Percentiles rank a stretch among this genome's conserved stretches.
Conservation (phyloP, 2,888 invertebrate species). For the Dolichopus griseipennis region DNA sequence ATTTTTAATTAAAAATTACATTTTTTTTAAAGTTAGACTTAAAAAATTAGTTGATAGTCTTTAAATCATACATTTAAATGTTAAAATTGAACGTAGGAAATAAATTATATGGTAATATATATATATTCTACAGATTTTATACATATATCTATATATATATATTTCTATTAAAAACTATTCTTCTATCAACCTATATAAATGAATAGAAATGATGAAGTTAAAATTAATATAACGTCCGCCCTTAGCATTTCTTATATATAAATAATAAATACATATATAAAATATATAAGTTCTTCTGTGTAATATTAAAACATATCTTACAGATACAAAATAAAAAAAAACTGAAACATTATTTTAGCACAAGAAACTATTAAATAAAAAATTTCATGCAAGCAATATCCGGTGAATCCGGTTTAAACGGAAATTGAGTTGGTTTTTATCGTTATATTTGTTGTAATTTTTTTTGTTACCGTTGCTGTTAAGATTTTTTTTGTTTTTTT, state of each 20-base stretch:
- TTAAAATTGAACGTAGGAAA: too few relatives aligned
- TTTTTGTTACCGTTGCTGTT: not conserved
- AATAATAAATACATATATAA: too few relatives aligned
- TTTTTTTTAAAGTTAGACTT: too few relatives aligned
- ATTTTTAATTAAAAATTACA: too few relatives aligned
- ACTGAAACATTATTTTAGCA: not conserved
- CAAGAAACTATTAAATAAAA: not conserved
- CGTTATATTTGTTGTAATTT: not conserved
- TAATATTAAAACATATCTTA: too few relatives aligned
- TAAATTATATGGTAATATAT: too few relatives aligned
- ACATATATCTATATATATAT: too few relatives aligned
- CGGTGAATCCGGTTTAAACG: constrained; percentile 32
- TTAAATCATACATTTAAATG: too few relatives aligned
- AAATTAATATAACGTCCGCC: not conserved
- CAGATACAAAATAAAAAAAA: not conserved
- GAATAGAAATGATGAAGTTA: not conserved
- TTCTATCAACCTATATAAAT: not conserved
- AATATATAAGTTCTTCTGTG: too few relatives aligned
- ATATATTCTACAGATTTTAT: too few relatives aligned
- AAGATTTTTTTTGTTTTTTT: not conserved
- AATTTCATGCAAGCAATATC: constrained; percentile 26
- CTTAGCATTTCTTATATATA: not conserved
- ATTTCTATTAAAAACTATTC: too few relatives aligned
- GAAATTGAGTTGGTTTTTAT: constrained; percentile 24
- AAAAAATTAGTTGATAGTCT: too few relatives aligned